Evolutionary conservation across 2,797 vertebrate species (phyloP).

Genomic region (Pseudochromis fuscus): DNA sequence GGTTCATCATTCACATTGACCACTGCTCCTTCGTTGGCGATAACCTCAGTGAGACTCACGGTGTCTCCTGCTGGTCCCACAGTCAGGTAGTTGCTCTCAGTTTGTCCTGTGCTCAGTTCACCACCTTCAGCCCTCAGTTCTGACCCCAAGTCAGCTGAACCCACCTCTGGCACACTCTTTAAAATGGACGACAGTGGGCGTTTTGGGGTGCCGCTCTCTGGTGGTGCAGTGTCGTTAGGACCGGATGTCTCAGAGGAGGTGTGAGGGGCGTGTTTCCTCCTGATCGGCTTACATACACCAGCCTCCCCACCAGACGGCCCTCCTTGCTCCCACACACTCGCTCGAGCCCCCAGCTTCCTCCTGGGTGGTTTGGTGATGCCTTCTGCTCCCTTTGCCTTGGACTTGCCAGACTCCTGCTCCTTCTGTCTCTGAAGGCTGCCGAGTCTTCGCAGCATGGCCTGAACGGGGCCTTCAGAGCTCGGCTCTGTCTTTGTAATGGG

Average conservation of each 20-base stretch:
- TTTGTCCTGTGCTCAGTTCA: conserved; percentile 24
- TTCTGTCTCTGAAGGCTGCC: conserved; percentile 90
- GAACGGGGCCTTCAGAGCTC: conserved; percentile 84
- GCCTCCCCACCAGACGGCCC: conserved; percentile 58
- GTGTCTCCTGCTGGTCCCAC: conserved; percentile 71
- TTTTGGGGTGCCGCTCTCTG: conserved; percentile 71
- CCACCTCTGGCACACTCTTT: conserved; percentile 72
- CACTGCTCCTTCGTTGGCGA: conserved; percentile 69
- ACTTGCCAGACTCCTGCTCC: conserved; percentile 75
- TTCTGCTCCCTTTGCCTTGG: conserved; percentile 74
- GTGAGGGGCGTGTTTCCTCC: conserved; percentile 72
- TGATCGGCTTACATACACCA: conserved; percentile 76
- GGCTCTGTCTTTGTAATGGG: conserved; percentile 75
- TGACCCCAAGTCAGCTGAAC: conserved; percentile 43
- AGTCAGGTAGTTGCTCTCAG: conserved; percentile 78
- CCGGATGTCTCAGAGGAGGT: conserved; percentile 55
- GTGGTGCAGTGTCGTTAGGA: conserved; percentile 36
- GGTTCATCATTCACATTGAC: conserved; percentile 73
- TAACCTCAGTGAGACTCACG: conserved; percentile 67
- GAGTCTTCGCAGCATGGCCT: conserved; percentile 89
- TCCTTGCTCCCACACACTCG: conserved; percentile 81
- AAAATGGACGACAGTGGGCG: conserved; percentile 81
- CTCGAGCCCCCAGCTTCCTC: conserved; percentile 84
- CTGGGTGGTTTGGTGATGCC: conserved; percentile 89
- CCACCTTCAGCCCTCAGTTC: conserved; percentile 34